Conservation (phyloP, 2,797 vertebrate genomes). For the Artibeus jamaicensis region DNA sequence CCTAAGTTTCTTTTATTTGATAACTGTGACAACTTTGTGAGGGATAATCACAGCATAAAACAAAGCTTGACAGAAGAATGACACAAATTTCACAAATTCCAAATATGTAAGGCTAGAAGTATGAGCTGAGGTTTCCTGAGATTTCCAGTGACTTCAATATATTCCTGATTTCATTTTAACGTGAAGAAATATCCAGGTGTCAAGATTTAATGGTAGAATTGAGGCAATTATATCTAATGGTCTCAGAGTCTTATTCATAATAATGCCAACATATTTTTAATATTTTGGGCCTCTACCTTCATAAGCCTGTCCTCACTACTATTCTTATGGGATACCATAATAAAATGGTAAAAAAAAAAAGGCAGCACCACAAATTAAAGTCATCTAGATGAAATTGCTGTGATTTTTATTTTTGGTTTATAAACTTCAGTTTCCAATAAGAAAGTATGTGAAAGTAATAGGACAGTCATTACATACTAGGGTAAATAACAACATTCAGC, state of each 20-base stretch:
- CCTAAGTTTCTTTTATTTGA: background rate
- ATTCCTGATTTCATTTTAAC: background rate
- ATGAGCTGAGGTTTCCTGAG: background rate
- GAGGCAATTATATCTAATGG: background rate
- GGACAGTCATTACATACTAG: background rate
- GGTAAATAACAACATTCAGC: background rate
- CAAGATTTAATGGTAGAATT: background rate
- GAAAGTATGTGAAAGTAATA: background rate
- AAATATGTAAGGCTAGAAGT: background rate
- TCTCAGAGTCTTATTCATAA: background rate
- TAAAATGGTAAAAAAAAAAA: constrained; percentile 4
- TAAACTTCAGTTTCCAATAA: background rate
- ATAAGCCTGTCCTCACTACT: background rate
- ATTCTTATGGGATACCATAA: background rate
- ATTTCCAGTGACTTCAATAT: background rate
- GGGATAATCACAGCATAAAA: background rate
- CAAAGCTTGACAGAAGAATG: background rate
- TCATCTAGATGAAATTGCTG: background rate
- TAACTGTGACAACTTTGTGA: background rate
- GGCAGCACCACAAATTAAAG: background rate
- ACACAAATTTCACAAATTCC: background rate
- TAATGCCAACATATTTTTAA: background rate
- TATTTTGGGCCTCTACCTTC: background rate
- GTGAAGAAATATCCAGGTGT: background rate
- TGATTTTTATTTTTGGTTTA: background rate